A percentile compares a stretch with the other conserved stretches of the same genome.
Conservation (phyloP, 2,888 invertebrate genomes). For the Tetrapedia diversipes region DNA sequence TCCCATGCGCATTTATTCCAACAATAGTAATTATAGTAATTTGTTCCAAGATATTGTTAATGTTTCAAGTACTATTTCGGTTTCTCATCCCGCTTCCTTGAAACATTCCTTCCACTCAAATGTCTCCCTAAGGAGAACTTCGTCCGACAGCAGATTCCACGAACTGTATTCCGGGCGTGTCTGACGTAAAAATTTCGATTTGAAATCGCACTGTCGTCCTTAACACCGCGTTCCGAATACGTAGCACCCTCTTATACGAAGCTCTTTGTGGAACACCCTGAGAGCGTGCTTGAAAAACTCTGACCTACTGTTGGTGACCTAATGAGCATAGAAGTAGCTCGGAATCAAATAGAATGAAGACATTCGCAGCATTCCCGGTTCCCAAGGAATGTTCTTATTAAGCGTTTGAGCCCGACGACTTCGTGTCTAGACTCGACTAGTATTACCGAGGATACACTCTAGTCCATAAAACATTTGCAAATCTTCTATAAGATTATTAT, state of each 20-base stretch:
- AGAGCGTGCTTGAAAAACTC: constrained; percentile 33
- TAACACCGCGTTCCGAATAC: constrained; percentile 32
- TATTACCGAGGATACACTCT: constrained; percentile 30
- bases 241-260: constrained; percentile 22
- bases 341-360: constrained; percentile 41
- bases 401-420: constrained; percentile 35
- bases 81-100: background rate
- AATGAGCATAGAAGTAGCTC: constrained; percentile 23
- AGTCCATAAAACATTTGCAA: no score
- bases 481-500: no score
- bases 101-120: background rate
- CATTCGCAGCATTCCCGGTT: constrained; percentile 51
- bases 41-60: no score
- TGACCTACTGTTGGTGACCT: constrained; percentile 49
- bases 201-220: constrained; percentile 9
- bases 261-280: constrained; percentile 4
- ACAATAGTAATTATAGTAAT: no score
- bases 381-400: constrained; percentile 61
- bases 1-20: no score
- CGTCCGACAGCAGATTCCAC: background rate
- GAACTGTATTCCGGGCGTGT: background rate
- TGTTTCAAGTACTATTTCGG: no score
- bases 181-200: constrained; percentile 34
- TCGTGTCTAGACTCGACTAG: constrained; percentile 39
- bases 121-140: background rate